Evolutionary conservation across 2,888 invertebrate genomes (phyloP).

Genomic region (Amphimallon solstitiale): DNA sequence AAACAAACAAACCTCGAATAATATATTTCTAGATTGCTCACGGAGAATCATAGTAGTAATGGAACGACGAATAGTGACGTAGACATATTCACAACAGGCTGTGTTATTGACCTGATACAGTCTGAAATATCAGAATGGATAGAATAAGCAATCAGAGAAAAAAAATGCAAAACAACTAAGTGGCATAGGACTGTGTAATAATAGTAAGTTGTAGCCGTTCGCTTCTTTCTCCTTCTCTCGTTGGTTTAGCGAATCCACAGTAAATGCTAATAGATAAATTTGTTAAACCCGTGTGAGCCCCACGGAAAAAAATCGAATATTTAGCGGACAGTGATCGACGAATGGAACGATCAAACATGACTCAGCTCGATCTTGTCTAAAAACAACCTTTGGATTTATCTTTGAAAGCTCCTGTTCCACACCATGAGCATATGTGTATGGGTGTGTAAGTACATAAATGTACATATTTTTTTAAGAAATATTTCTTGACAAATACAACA

Average conservation of each 20-base stretch:
- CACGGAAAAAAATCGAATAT: constrained; percentile 44
- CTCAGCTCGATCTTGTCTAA: constrained; percentile 29
- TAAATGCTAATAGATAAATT: constrained; percentile 34
- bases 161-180: constrained; percentile 20
- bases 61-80: constrained; percentile 22
- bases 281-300: constrained; percentile 41
- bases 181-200: constrained; percentile 12
- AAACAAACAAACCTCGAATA: constrained; percentile 8
- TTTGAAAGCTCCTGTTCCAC: constrained; percentile 14
- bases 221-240: constrained; percentile 9
- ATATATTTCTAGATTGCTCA: background rate
- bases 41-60: constrained; percentile 16
- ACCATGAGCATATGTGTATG: constrained; percentile 9
- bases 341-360: constrained; percentile 41
- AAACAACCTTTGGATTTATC: constrained; percentile 18
- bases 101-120: constrained; percentile 24
- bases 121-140: constrained; percentile 28
- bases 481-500: too few relatives aligned
- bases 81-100: constrained; percentile 13
- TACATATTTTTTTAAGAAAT: background rate
- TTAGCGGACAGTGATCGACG: constrained; percentile 45
- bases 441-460: background rate
- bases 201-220: constrained; percentile 18
- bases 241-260: constrained; percentile 28
- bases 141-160: constrained; percentile 7